phyloP scores from a whole-genome alignment of 30 jellyfish, hydroid and myxozoan genomes.

The Catostylus mosaicus region DNA sequence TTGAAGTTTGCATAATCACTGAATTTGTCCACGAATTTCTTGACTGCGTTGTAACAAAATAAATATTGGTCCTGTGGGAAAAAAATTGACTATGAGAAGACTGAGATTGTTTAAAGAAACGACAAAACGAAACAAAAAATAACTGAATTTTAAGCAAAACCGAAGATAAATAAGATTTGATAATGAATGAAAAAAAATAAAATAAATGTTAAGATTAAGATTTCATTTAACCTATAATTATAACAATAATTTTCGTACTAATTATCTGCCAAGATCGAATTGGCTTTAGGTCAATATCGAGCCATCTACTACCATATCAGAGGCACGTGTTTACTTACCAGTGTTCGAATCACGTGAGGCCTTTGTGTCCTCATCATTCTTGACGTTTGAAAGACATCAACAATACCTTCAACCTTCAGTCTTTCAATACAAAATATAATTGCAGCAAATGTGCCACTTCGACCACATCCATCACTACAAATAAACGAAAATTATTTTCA shows the following conservation, averaged over 20 bases:
- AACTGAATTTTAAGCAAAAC: no score
- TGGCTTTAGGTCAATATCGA: no score
- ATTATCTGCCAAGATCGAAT: no score
- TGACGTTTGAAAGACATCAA: conserved; percentile 94
- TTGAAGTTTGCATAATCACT: conserved; percentile 93
- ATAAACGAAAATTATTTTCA: not conserved
- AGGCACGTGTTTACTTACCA: conserved; percentile 46
- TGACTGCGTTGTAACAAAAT: conserved; percentile 79
- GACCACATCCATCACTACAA: conserved; percentile 96
- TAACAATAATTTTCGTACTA: no score
- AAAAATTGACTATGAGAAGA: not conserved
- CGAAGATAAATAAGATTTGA: no score
- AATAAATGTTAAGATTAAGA: no score
- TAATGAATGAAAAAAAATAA: no score
- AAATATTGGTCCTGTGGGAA: conserved; percentile 79
- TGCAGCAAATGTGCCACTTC: conserved; percentile 91
- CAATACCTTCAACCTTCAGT: conserved; percentile 89
- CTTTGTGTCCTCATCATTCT: conserved; percentile 97
- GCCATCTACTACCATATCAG: no score
- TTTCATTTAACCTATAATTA: no score
- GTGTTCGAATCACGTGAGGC: conserved; percentile 71
- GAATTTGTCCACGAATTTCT: conserved; percentile 85
- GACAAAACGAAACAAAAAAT: not conserved
- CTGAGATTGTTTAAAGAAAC: not conserved
- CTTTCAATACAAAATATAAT: conserved; percentile 88